Percentiles rank a stretch among this genome's conserved stretches.
phyloP scores from a whole-genome alignment of 2,113 vertebrate genomes.

The Sinocyclocheilus anophthalmus region DNA sequence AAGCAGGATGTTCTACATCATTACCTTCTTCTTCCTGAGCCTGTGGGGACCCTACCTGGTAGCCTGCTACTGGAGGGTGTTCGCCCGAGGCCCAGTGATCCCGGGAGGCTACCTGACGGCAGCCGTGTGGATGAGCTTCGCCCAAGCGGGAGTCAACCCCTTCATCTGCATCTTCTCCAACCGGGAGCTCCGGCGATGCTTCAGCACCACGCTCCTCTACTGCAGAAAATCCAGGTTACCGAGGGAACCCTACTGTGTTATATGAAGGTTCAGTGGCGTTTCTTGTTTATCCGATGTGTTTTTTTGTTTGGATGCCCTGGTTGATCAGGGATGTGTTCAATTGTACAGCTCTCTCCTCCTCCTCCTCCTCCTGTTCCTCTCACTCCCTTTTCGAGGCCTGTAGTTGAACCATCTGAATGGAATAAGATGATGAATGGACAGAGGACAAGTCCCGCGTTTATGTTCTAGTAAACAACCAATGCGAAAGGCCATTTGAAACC shows the following conservation, averaged over 20 bases:
- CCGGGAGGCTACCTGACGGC: conserved; percentile 98
- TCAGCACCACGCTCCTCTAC: conserved; percentile 99
- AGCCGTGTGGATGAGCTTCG: conserved; percentile 99
- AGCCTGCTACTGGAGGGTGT: conserved; percentile 99
- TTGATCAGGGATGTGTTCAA: conserved; percentile 69
- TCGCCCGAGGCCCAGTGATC: conserved; percentile 92
- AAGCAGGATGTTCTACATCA: conserved; percentile 99
- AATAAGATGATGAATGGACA: conserved; percentile 67
- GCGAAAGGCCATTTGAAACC: conserved; percentile 71
- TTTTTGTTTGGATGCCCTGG: conserved; percentile 62
- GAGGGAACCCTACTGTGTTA: conserved; percentile 99
- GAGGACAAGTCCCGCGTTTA: conserved; percentile 74
- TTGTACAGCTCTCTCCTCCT: conserved; percentile 72
- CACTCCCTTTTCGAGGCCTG: conserved; percentile 61
- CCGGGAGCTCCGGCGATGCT: conserved; percentile 99
- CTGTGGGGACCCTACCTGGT: conserved; percentile 98
- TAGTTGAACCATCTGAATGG: conserved; percentile 68
- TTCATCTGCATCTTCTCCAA: conserved; percentile 99
- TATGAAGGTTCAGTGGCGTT: conserved; percentile 85
- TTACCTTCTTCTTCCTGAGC: conserved; percentile 98
- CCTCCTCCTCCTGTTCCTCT: conserved; percentile 52
- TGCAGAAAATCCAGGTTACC: conserved; percentile 99
- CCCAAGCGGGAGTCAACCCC: conserved; percentile 99
- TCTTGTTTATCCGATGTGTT: conserved; percentile 44
- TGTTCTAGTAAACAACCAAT: conserved; percentile 78